Evolutionary conservation across 1,140 invertebrate genomes (phyloP), one percentile per base, ranked within the genome.

Genomic region (Eriosoma lanigerum): DNA sequence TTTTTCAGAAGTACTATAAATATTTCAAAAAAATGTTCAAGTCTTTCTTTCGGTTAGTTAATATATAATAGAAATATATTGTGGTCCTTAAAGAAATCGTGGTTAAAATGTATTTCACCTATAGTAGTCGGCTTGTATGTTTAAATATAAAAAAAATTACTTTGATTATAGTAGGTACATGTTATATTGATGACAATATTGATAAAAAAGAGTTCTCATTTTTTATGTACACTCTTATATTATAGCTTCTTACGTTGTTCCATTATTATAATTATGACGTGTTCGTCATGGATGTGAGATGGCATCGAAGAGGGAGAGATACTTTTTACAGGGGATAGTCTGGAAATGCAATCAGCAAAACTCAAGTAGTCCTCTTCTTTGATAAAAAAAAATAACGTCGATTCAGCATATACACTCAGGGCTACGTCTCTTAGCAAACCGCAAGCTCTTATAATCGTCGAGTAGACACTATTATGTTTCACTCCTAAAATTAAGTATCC

Each of bases 301-400:
- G n/a, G 64, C 5, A 68, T 68, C 38, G 46, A 68, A 48, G 5
- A 21, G 21, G 12, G 64, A n/a, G 24, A 9, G 15, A 48, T 68
- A 9, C 32, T 3, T 38, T 38, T 38, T 68, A 46, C 21, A 75
- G 52, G 10, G 72, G 4, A 38, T 19, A 52, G 54, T 58, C 52
- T 75, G 52, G n/a, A n/a, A 58, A 75, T 32, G n/a, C 72, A 75
- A 75, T 75, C 54, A 58, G 72, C 52, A 29, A n/a, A 38, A 56
- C 56, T 75, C 72, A 58, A 75, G 72, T 58, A 58, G 52, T 56
- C 5, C 72, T 75, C 54, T 54, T 56, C 52, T 58, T 75, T 58
- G 32, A 75, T 44, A 75, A 32, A 75, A 75, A 64, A 50, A 50
- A 50, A 50, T 32, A 64, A 58, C 19, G 54, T 38, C 52, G 72